Percentiles rank a stretch among this genome's conserved stretches.
Conservation (phyloP, 2,888 invertebrate species). For the Timema podura region DNA sequence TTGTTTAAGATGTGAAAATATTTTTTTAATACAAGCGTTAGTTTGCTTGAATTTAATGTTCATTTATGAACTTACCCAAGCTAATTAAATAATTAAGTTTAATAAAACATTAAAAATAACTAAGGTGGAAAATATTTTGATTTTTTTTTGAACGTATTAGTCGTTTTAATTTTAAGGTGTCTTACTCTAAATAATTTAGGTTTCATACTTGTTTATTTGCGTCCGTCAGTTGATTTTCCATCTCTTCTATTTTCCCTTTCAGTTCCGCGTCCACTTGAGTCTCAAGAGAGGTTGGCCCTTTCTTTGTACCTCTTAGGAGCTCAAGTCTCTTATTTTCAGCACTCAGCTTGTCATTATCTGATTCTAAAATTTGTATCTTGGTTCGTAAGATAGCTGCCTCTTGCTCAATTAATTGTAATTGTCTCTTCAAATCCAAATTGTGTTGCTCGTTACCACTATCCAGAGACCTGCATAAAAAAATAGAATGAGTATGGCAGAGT, state of each 20-base stretch:
- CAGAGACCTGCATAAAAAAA: conserved; percentile 50
- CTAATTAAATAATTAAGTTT: no score
- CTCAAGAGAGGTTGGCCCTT: conserved; percentile 32
- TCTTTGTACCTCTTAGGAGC: conserved; percentile 51
- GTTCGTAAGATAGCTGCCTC: conserved; percentile 65
- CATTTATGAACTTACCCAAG: no score
- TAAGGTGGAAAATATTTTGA: no score
- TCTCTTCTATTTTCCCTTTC: conserved; percentile 55
- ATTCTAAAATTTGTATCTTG: conserved; percentile 65
- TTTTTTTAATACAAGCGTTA: no score
- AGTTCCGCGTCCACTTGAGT: conserved; percentile 44
- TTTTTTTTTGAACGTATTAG: no score
- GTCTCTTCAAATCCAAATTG: conserved; percentile 65
- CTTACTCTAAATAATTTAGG: no score
- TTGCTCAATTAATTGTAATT: conserved; percentile 72
- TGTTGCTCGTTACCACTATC: conserved; percentile 57
- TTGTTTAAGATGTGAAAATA: no score
- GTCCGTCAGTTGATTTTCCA: conserved; percentile 61
- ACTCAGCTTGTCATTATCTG: conserved; percentile 69
- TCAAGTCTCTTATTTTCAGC: conserved; percentile 70
- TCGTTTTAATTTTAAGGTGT: no score
- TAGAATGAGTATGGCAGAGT: neutral
- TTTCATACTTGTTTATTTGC: conserved; percentile 49
- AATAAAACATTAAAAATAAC: no score
- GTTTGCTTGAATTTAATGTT: no score